Evolutionary conservation across 2,888 invertebrate species (phyloP), one percentile per base, ranked within the genome.

Genomic region (Aleiodes alternator): DNA sequence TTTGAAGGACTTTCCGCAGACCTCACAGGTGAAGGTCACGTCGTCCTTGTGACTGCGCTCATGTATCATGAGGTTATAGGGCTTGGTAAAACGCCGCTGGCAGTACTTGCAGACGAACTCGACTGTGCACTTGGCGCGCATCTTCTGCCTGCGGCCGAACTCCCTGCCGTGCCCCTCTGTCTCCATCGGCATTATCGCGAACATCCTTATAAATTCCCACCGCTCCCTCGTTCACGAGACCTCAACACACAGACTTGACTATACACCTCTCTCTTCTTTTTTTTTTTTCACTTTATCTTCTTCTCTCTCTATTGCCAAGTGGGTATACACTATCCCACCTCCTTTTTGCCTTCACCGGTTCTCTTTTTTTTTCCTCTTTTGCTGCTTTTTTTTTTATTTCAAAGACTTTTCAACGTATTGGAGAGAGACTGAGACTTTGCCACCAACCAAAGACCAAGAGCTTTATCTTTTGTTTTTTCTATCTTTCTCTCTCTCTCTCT

Each of bases 31-130:
- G 90, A 97, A 98, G 11, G 98, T 98, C 78, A 98, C 92, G 90
- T 98, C 98, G 88, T 98, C 97, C 51, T 98, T 98, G 90, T 98
- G 98, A 2, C 98, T 99, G 85, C 98, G 92, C 89, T 98, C 98
- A 90, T 99, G 98, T 83, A 99, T 99, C 85, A 98, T 92, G 84
- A 99, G 92, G 90, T 99, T 99, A 92, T 99, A 99, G 68, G 97
- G 97, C 90, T 99, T 99, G 80, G 98, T 98, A 91, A 99, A 99
- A 88, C 98, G 97, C 51, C 98, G 93, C 88, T 96, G 95, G 91
- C 99, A 99, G 90, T 96, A 98, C 91, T 97, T 97, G 93, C 98
- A 99, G 87, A 99, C 98, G 91, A 98, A 98, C 90, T 98, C 93
- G 84, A 89, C 89, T 82, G 88, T 87, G 87, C 89, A 89, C 87